Percentiles rank a stretch among this genome's conserved stretches.
phyloP scores from a whole-genome alignment of 1,140 invertebrate species.

The Ridgeia piscesae region DNA sequence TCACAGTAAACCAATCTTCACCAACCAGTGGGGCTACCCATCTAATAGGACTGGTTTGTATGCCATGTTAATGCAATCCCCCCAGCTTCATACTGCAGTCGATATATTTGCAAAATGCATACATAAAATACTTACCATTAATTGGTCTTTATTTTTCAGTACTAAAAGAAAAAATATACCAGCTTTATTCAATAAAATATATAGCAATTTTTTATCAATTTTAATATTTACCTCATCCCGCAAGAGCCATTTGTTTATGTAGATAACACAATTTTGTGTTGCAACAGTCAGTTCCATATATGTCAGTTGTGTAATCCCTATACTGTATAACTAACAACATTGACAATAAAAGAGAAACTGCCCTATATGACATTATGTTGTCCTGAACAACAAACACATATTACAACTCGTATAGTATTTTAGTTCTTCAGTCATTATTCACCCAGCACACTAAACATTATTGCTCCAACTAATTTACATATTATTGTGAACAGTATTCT shows the following conservation, averaged over 20 bases:
- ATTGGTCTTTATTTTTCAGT: conserved; percentile 40
- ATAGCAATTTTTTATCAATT: not conserved
- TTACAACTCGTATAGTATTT: not conserved
- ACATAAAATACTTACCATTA: conserved; percentile 38
- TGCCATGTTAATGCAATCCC: too few relatives aligned
- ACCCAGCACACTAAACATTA: not conserved
- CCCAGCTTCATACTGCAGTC: too few relatives aligned
- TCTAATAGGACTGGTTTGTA: too few relatives aligned
- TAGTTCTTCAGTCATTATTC: too few relatives aligned
- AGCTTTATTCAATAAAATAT: not conserved
- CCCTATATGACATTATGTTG: too few relatives aligned
- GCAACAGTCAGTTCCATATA: not conserved
- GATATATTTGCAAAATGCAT: not conserved
- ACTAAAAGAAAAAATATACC: conserved; percentile 35
- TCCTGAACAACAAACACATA: too few relatives aligned
- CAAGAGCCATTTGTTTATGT: not conserved
- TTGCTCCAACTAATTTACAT: too few relatives aligned
- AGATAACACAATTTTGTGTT: not conserved
- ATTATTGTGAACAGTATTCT: too few relatives aligned
- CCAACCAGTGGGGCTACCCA: too few relatives aligned
- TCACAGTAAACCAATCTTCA: too few relatives aligned
- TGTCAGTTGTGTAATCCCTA: too few relatives aligned
- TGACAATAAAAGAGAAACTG: not conserved
- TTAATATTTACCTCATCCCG: not conserved
- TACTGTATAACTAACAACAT: not conserved